phyloP scores from a whole-genome alignment of 2,888 invertebrate species.

The Athalia rosae region DNA sequence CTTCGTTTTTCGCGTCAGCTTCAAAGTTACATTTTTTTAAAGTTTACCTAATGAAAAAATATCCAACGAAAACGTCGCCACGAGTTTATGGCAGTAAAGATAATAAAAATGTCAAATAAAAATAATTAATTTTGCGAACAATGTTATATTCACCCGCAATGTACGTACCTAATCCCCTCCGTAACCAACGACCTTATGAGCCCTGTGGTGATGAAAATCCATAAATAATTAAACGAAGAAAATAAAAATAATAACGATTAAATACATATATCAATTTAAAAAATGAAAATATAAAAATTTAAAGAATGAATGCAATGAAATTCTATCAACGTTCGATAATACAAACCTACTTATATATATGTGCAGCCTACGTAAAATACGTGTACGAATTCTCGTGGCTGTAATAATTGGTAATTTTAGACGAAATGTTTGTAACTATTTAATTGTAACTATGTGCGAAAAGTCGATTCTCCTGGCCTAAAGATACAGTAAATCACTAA shows the following conservation, averaged over 20 bases:
- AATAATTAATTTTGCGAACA: too few relatives aligned
- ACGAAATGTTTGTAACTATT: slow-evolving; percentile 4
- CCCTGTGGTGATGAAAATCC: background rate
- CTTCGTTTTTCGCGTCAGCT: too few relatives aligned
- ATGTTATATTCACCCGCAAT: background rate
- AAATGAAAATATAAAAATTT: background rate
- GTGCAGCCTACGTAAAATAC: background rate
- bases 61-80: too few relatives aligned
- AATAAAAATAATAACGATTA: background rate
- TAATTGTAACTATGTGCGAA: background rate
- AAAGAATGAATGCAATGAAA: background rate
- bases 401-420: slow-evolving; percentile 1
- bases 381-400: slow-evolving; percentile 13
- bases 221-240: background rate
- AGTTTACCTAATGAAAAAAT: too few relatives aligned
- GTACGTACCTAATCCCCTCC: background rate
- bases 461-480: slow-evolving; percentile 6
- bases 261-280: background rate
- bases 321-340: slow-evolving; percentile 31
- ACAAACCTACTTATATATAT: background rate
- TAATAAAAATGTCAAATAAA: too few relatives aligned
- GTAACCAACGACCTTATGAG: background rate
- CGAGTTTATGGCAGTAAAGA: too few relatives aligned
- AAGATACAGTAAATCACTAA: background rate
- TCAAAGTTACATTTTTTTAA: too few relatives aligned